Evolutionary conservation across 1,140 invertebrate genomes (phyloP).

Genomic region (Rhagoletis pomonella): DNA sequence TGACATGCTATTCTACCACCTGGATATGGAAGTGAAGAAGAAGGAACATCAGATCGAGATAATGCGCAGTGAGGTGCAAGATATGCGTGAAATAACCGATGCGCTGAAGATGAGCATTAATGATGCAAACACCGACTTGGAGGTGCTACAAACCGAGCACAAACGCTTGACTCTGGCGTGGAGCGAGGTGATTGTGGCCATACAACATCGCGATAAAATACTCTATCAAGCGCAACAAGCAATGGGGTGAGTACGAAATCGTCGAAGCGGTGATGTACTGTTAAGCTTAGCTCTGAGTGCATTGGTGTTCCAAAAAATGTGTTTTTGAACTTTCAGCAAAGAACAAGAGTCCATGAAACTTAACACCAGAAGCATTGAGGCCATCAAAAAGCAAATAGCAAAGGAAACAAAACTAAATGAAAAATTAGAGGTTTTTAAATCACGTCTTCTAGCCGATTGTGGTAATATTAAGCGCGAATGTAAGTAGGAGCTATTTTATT

Average conservation of each 20-base stretch:
- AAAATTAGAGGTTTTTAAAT: slow-evolving; percentile 78
- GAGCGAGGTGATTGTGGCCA: slow-evolving; percentile 82
- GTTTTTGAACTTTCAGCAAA: slow-evolving; percentile 70
- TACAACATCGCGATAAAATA: slow-evolving; percentile 80
- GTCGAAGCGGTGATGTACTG: too few species aligned
- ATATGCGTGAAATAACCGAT: slow-evolving; percentile 75
- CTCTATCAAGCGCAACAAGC: slow-evolving; percentile 78
- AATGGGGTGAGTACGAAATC: slow-evolving; percentile 76
- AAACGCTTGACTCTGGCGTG: slow-evolving; percentile 81
- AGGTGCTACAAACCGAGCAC: slow-evolving; percentile 81
- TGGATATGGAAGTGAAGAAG: slow-evolving; percentile 76
- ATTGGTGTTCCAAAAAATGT: too few species aligned
- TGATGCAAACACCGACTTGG: too few species aligned
- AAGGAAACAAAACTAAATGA: slow-evolving; percentile 82
- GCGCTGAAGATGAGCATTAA: too few species aligned
- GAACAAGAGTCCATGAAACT: slow-evolving; percentile 77
- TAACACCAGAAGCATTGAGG: slow-evolving; percentile 76
- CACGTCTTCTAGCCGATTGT: slow-evolving; percentile 77
- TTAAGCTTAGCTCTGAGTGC: too few species aligned
- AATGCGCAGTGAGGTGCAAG: slow-evolving; percentile 74
- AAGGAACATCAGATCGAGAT: slow-evolving; percentile 75
- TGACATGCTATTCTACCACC: slow-evolving; percentile 76
- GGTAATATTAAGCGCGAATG: slow-evolving; percentile 71
- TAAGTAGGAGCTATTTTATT: slow-evolving; percentile 61
- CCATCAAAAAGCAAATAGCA: slow-evolving; percentile 78